Evolutionary conservation across 2,888 invertebrate species (phyloP).

Genomic region (Ophion costatus): DNA sequence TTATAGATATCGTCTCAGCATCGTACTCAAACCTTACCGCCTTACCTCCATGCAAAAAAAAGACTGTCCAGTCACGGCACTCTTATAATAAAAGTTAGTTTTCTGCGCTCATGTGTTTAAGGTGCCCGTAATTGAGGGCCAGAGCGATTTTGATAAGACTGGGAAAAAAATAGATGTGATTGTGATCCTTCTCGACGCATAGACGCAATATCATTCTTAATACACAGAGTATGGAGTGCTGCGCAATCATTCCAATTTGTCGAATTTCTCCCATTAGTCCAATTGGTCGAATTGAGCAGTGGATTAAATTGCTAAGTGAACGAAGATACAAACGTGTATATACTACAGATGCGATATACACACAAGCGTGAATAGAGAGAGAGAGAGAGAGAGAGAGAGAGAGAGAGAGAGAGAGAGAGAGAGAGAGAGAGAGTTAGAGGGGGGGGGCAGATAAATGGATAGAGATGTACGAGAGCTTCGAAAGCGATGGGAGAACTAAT

Average conservation of each 20-base stretch:
- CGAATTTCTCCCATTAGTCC: conserved; percentile 48
- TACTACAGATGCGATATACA: background rate
- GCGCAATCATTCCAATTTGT: conserved; percentile 45
- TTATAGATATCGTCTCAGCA: too few species aligned
- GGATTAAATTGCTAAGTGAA: conserved; percentile 58
- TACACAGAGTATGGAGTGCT: conserved; percentile 42
- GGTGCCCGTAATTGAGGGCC: background rate
- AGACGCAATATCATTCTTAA: conserved; percentile 47
- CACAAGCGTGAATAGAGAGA: background rate
- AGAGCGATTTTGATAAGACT: background rate
- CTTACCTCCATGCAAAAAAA: too few species aligned
- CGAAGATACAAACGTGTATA: conserved; percentile 25
- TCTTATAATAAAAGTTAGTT: background rate
- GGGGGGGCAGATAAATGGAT: conserved; percentile 24
- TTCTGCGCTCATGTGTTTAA: background rate
- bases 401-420: conserved; percentile 7
- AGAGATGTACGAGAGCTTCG: conserved; percentile 29
- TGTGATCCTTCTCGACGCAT: background rate
- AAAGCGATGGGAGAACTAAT: conserved; percentile 61
- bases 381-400: background rate
- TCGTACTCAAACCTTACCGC: too few species aligned
- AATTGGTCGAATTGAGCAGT: conserved; percentile 58
- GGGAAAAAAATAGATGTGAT: conserved; percentile 27
- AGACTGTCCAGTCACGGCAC: too few species aligned
- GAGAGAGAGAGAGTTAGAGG: background rate